phyloP scores from a whole-genome alignment of 2,888 invertebrate genomes.

The Dusona sp. region DNA sequence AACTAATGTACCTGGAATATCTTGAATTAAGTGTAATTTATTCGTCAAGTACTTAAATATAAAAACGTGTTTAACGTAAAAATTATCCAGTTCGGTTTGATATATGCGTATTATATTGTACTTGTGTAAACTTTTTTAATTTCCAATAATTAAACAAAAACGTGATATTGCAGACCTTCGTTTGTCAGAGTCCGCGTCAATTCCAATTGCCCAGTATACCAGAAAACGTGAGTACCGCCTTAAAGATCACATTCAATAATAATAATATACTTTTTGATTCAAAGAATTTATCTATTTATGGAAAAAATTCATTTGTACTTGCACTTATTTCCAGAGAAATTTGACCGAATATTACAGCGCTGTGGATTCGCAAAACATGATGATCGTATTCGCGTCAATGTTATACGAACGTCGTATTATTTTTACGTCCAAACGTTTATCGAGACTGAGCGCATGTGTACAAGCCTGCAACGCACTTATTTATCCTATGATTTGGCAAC shows the following conservation, averaged over 20 bases:
- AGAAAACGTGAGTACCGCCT: constrained; percentile 92
- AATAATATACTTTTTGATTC: constrained; percentile 3
- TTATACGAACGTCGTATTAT: constrained; percentile 97
- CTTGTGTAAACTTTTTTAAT: background rate
- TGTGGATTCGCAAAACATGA: constrained; percentile 97
- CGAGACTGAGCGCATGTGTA: constrained; percentile 95
- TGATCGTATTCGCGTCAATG: constrained; percentile 97
- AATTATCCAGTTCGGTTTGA: background rate
- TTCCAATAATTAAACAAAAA: background rate
- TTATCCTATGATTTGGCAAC: constrained; percentile 99
- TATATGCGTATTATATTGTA: no score
- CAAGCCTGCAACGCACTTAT: constrained; percentile 97
- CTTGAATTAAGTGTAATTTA: background rate
- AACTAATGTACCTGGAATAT: background rate
- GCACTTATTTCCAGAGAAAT: constrained; percentile 91
- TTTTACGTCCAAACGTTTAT: constrained; percentile 95
- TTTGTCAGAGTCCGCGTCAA: constrained; percentile 91
- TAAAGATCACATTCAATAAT: background rate
- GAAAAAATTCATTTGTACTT: constrained; percentile 6
- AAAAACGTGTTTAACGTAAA: background rate
- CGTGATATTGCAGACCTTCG: constrained; percentile 90
- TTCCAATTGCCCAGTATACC: constrained; percentile 97
- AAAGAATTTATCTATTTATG: background rate
- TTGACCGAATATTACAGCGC: constrained; percentile 99
- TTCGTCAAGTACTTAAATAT: background rate